A percentile compares a stretch with the other conserved stretches of the same genome.
Evolutionary conservation across 2,888 invertebrate genomes (phyloP).

Genomic region (Drosophila prostipennis): DNA sequence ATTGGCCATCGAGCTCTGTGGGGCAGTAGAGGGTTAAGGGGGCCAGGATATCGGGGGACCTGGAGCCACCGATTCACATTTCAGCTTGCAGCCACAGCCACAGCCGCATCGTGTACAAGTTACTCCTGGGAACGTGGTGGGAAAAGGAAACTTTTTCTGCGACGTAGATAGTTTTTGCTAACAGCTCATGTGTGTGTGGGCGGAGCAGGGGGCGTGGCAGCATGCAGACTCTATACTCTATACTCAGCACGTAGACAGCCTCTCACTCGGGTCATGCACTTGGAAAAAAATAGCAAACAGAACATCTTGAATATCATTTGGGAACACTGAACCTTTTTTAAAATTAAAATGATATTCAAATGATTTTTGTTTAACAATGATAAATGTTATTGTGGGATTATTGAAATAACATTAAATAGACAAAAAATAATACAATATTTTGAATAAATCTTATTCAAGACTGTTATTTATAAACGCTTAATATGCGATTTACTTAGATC

Average conservation of each 20-base stretch:
- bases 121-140: constrained; percentile 40
- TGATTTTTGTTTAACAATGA: no score
- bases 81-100: constrained; percentile 37
- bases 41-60: constrained; percentile 14
- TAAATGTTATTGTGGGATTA: no score
- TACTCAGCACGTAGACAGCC: constrained; percentile 60
- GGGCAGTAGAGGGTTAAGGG: background rate
- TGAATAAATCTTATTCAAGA: no score
- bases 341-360: no score
- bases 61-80: constrained; percentile 37
- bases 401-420: no score
- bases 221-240: constrained; percentile 15
- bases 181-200: constrained; percentile 41
- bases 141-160: constrained; percentile 43
- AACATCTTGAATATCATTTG: background rate
- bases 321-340: background rate
- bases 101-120: constrained; percentile 41
- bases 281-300: background rate
- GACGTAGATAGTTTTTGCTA: constrained; percentile 61
- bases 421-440: no score
- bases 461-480: no score
- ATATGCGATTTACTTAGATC: no score
- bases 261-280: constrained; percentile 20
- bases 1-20: constrained; percentile 27
- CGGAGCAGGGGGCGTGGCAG: constrained; percentile 34